Base-by-base conservation (phyloP, 2,113 vertebrate species). In the Tetraodon nigroviridis region DNA sequence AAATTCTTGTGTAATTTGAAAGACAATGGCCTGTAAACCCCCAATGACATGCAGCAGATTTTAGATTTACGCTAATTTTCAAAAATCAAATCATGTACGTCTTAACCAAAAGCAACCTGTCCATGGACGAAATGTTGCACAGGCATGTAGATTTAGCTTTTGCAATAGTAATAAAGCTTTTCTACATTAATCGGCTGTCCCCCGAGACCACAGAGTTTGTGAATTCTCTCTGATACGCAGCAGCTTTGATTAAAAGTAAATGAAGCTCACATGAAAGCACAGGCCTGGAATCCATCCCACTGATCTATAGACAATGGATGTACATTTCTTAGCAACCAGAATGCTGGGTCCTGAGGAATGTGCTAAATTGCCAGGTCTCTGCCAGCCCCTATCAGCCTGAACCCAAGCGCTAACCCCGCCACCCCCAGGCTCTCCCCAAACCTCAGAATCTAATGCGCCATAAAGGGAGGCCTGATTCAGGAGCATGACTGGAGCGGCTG, bases 301-400 rank as follows among this genome's bases (percentile, higher is more conserved):
- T 55, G 75, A 86, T 89, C 84, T 87, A 89, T 80, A 87, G 83
- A 84, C 84, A 87, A 80, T 58, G 64, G 79, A 88, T 75, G 83
- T 83, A 81, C 73, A 88, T 86, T 88, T 75, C 90, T 86, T 83
- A 89, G 89, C 90, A 90, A 90, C 88, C 54, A 15, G 61, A 54
- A 83, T 7, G 47, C 60, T 15, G 74, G 58, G 73, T 77, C 79
- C 81, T 46, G 22, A 89, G 89, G 88, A 91, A 90, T 90, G 90
- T 56, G 79, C 79, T 85, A 70, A 85, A 29, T 82, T 80, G 75
- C 76, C 73, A 71, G 62, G 73, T 70, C 72, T 81, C 75, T 84
- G 83, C 83, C 84, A 79, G 78, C 70, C 73, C 69, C 72, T 62
- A 86, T 86, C 78, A 81, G 75, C 41, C 71, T 70, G 75, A 84